Conservation (phyloP, 2,888 invertebrate genomes). For the Sminthurinus aureus region DNA sequence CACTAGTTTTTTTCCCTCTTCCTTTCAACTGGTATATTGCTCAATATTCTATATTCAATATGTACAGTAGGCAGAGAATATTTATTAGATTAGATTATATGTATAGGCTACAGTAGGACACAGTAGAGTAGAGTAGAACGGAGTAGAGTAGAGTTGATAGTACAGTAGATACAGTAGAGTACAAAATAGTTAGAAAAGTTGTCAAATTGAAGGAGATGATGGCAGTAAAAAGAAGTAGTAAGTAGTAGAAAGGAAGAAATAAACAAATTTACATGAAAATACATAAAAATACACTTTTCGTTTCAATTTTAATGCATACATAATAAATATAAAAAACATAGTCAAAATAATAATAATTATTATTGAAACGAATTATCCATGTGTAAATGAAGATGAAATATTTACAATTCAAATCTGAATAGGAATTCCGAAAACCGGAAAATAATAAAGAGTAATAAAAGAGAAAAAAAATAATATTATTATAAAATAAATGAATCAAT, state of each 20-base stretch:
- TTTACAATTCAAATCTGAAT: background rate
- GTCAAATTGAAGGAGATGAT: background rate
- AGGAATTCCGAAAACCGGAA: too few relatives aligned
- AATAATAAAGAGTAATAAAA: background rate
- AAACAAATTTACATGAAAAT: too few relatives aligned
- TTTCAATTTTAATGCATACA: background rate
- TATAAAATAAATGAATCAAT: constrained; percentile 31
- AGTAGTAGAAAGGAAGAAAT: background rate
- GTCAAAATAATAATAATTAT: background rate
- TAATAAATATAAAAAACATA: background rate
- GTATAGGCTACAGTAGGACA: too few relatives aligned
- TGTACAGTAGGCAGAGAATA: too few relatives aligned
- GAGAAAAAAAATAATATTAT: background rate
- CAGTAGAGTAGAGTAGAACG: too few relatives aligned
- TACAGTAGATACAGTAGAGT: too few relatives aligned
- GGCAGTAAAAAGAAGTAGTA: background rate
- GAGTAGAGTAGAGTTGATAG: too few relatives aligned
- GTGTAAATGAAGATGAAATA: background rate
- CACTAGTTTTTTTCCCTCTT: background rate
- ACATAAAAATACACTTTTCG: background rate
- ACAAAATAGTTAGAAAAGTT: background rate
- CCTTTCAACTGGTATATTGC: background rate
- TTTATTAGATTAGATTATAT: too few relatives aligned
- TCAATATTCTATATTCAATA: background rate
- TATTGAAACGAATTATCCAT: background rate